Evolutionary conservation across 2,888 invertebrate species (phyloP), one percentile per base, ranked within the genome.

Genomic region (Phanerotoma sp.): DNA sequence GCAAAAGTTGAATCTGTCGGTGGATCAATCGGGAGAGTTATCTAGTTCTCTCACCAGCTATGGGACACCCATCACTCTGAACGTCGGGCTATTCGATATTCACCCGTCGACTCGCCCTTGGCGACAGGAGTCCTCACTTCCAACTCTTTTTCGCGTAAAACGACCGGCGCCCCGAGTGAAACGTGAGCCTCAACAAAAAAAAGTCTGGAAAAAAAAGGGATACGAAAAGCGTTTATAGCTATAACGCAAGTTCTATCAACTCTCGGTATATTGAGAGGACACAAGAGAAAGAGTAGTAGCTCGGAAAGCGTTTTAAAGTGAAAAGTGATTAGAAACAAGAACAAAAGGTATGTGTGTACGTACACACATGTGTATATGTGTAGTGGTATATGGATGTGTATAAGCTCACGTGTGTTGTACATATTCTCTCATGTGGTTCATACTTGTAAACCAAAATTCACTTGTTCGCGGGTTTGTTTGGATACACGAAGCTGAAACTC

Each of bases 11-110:
- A 25, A 25, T 20, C 11, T 11, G 11, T 11, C 38, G 38, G 18
- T 38, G 18, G 38, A 38, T 38, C 38, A 38, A 38, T 38, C 38
- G 38, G 11, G 20, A 20, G 11, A 38, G 18, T 16, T 38, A 20
- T 38, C 16, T 38, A 9, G 11, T 16, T 38, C 38, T 38, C 46
- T 20, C 20, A 10, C 25, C 20, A 47, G 49, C 51, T 21, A 56
- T 51, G 45, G 40, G 54, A 54, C 46, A 56, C 44, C 38, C 38
- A 48, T 45, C 50, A 44, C 51, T 48, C 56, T 48, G 56, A 51
- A 9, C 48, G 48, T 15, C 53, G 49, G 41, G 59, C 41, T 46
- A 59, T 59, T 54, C 44, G 59, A 57, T 59, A 59, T 51, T 54
- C 33, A 15, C 40, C 18, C 45, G 54, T 22, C 38, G 49, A 59